These are phyloP conservation scores for Ovibos moschatus DNA, from an alignment of 2,113 vertebrate species.

Conservation along the genomic window DNA sequence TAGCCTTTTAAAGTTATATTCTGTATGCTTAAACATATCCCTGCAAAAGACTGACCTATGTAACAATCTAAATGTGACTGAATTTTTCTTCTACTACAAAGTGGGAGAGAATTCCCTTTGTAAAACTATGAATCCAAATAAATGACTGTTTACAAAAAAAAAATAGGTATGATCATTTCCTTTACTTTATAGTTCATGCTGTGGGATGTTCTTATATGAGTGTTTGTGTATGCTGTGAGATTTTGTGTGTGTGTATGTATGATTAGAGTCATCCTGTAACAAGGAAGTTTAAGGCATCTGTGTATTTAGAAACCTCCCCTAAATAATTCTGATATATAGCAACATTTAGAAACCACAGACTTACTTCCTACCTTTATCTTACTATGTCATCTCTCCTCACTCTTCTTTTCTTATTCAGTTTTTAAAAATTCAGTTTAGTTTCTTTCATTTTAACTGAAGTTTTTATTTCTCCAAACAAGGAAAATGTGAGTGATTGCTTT, in stretches of 20 bases:
- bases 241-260: neutral
- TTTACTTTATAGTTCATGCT: neutral
- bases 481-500: slow-evolving; percentile 46
- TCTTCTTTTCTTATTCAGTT: neutral
- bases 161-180: neutral
- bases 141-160: neutral
- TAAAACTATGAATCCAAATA: slow-evolving; percentile 41
- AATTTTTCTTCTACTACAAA: neutral
- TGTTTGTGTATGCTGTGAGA: neutral
- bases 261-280: neutral
- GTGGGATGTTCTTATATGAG: neutral
- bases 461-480: slow-evolving; percentile 12
- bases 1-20: slow-evolving; percentile 17
- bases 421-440: neutral
- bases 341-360: neutral
- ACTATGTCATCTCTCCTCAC: neutral
- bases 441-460: slow-evolving; percentile 23
- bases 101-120: neutral
- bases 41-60: neutral
- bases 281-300: neutral
- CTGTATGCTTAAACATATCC: neutral
- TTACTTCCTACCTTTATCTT: neutral
- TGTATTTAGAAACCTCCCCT: neutral
- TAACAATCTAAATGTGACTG: neutral
- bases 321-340: neutral